These are phyloP conservation scores for Hanleya hanleyi DNA, from an alignment of 2,888 invertebrate species.

Conservation along the genomic window DNA sequence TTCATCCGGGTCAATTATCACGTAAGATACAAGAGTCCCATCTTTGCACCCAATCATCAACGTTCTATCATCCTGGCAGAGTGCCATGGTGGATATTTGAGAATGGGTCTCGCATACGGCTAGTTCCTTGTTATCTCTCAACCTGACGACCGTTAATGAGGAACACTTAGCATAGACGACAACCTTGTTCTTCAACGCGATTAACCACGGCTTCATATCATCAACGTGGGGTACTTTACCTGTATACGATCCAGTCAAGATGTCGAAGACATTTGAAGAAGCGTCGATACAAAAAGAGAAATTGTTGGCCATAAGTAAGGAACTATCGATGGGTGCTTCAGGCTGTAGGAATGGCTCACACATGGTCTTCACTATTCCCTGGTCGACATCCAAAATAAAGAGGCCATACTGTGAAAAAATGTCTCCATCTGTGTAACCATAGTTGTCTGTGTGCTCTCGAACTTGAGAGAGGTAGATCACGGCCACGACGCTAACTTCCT, in stretches of 20 bases:
- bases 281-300: constrained; percentile 64
- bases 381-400: constrained; percentile 60
- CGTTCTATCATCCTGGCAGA: constrained; percentile 66
- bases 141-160: constrained; percentile 47
- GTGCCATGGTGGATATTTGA: constrained; percentile 50
- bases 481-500: constrained; percentile 49
- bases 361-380: constrained; percentile 58
- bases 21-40: constrained; percentile 54
- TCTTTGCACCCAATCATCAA: constrained; percentile 68
- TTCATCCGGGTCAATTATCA: background rate
- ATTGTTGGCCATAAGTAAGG: constrained; percentile 58
- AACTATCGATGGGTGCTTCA: constrained; percentile 33
- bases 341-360: constrained; percentile 63
- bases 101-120: constrained; percentile 65
- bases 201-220: constrained; percentile 42
- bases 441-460: constrained; percentile 16
- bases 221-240: constrained; percentile 45
- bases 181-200: constrained; percentile 59
- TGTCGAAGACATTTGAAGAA: constrained; percentile 60
- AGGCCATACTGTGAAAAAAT: constrained; percentile 44
- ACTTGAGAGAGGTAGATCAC: constrained; percentile 47
- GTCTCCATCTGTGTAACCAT: constrained; percentile 1
- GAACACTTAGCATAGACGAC: constrained; percentile 55
- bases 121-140: constrained; percentile 54
- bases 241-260: constrained; percentile 47